Conservation (phyloP, 1,140 invertebrate species). For the Wasmannia auropunctata region DNA sequence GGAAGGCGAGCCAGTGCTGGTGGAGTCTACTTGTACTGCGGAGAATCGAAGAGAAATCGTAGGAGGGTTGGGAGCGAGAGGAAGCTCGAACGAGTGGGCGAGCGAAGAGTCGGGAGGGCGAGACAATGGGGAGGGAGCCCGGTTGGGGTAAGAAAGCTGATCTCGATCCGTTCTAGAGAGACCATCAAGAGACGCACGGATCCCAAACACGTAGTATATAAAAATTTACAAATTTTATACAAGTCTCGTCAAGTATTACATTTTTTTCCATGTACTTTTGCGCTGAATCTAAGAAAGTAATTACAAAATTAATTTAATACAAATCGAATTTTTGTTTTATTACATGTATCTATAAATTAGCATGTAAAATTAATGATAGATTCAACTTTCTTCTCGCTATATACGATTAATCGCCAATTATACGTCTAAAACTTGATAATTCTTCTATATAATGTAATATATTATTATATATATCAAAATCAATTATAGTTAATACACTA, state of each 20-base stretch:
- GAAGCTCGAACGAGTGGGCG: neutral
- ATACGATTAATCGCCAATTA: no score
- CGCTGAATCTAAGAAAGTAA: neutral
- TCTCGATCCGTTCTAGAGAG: neutral
- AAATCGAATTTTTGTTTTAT: neutral
- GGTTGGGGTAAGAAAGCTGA: neutral
- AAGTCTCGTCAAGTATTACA: neutral
- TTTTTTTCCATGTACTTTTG: neutral
- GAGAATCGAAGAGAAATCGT: conserved; percentile 10
- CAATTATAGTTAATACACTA: no score
- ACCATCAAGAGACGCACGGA: neutral
- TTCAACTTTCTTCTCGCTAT: neutral
- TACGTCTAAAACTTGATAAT: no score
- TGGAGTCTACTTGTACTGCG: neutral
- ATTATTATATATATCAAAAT: no score
- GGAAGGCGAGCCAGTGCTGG: neutral
- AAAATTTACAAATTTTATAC: neutral
- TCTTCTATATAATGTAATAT: no score
- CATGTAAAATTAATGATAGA: neutral
- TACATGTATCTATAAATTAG: neutral
- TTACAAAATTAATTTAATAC: neutral
- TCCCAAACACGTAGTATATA: neutral
- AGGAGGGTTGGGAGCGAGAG: neutral
- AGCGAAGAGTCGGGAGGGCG: neutral
- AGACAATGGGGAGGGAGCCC: neutral